Evolutionary conservation across 1,140 invertebrate species (phyloP), one percentile per base, ranked within the genome.

Genomic region (Heliconius congener): DNA sequence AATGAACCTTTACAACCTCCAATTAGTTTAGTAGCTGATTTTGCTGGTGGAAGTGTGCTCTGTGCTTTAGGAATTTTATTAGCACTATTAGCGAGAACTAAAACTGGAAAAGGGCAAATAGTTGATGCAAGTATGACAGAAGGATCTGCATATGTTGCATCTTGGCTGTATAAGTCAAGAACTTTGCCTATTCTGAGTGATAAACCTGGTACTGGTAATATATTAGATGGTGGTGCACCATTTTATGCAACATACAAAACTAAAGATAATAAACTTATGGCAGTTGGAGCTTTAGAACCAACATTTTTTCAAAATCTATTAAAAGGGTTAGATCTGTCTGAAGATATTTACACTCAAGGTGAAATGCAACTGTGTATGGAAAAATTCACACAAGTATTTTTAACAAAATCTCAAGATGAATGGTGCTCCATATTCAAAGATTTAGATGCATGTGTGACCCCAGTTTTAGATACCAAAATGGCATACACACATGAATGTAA

Each of bases 241-340:
- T 99, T 97, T 95, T 99, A 99, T 94, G 96, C 98, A 81, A 98
- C 97, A 2, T 99, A 99, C 90, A 95, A 98, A 96, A 99, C 99
- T 1, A 97, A 98, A 93, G 99, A 99, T 95, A 96, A 96, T 0
- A 97, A 98, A 91, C 99, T 96, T 92, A 98, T 99, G 96, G 97
- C 98, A 23, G 98, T 99, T 71, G 99, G 98, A 60, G 97, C 99
- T 2, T 79, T 99, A 71, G 99, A 99, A 91, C 97, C 97, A 9
- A 96, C 99, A 91, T 99, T 99, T 95, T 99, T 99, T 94, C 83
- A 91, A 4, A 88, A 96, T 39, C 94, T 99, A 8, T 87, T 99
- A 16, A 84, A 97, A 91, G 97, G 96, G 74, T 94, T 98, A 75
- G 95, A 95, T 34, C 84, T 98, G 8, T 88, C 94, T 50, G 93